phyloP scores from a whole-genome alignment of 2,888 invertebrate genomes.

The Ophion ellenae region DNA sequence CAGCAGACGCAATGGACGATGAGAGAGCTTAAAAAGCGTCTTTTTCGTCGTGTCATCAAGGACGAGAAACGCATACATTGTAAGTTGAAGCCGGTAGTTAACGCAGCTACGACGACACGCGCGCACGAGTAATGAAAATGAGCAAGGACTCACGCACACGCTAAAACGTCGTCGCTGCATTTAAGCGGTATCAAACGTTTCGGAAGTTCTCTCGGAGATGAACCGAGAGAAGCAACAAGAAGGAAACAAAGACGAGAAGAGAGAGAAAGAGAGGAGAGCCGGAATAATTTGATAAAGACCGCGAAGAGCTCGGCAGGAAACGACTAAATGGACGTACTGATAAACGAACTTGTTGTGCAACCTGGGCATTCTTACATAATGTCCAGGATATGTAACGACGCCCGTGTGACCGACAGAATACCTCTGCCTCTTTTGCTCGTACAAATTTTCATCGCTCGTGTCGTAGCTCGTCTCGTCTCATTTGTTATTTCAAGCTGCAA shows the following conservation, averaged over 20 bases:
- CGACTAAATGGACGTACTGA: conserved; percentile 75
- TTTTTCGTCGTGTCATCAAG: conserved; percentile 28
- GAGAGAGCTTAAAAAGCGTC: conserved; percentile 14
- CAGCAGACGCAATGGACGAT: conserved; percentile 41
- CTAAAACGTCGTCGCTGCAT: conserved; percentile 3
- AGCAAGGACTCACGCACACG: conserved; percentile 1
- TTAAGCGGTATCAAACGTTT: conserved; percentile 49
- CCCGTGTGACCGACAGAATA: conserved; percentile 51
- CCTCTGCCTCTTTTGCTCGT: conserved; percentile 2
- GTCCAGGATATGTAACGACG: conserved; percentile 64
- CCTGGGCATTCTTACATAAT: conserved; percentile 71
- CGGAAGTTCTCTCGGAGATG: conserved; percentile 27
- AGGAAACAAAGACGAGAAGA: conserved; percentile 9
- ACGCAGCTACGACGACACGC: conserved; percentile 24
- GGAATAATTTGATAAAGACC: conserved; percentile 77
- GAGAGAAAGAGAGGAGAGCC: conserved; percentile 49
- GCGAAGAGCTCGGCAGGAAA: conserved; percentile 74
- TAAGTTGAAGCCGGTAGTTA: conserved; percentile 37
- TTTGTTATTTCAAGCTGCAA: conserved; percentile 3
- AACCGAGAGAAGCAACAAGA: conserved; percentile 28
- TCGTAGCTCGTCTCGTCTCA: conserved; percentile 23
- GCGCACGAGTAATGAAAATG: conserved; percentile 27
- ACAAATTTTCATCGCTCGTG: conserved; percentile 45
- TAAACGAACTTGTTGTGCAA: conserved; percentile 79
- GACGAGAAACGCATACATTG: conserved; percentile 50